These are phyloP conservation scores for Euclidia mi DNA, from an alignment of 2,888 invertebrate genomes.

Conservation along the genomic window DNA sequence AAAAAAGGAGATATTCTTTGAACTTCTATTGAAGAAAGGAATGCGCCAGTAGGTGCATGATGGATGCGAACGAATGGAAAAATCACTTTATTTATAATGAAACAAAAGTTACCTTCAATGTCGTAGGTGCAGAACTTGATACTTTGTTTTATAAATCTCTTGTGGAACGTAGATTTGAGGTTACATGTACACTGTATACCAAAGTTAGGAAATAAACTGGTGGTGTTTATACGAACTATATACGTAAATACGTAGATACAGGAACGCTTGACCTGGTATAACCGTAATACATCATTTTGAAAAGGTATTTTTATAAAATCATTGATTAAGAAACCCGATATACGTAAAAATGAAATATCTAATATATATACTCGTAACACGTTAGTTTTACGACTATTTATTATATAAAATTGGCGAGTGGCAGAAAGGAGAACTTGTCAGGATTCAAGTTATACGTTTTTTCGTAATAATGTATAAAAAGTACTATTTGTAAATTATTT, in stretches of 20 bases:
- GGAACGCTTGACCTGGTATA: conserved; percentile 57
- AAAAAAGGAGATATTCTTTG: conserved; percentile 78
- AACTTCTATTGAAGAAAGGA: conserved; percentile 74
- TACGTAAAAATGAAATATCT: conserved; percentile 85
- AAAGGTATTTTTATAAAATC: conserved; percentile 89
- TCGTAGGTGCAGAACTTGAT: conserved; percentile 72
- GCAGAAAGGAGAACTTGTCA: conserved; percentile 76
- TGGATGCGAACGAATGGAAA: conserved; percentile 68
- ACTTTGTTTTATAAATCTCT: conserved; percentile 64
- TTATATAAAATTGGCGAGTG: conserved; percentile 71
- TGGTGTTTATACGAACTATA: conserved; percentile 66
- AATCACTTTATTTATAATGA: conserved; percentile 77
- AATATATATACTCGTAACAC: conserved; percentile 85
- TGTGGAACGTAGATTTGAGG: conserved; percentile 74
- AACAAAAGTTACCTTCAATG: conserved; percentile 87
- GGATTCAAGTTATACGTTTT: conserved; percentile 87
- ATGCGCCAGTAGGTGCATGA: conserved; percentile 72
- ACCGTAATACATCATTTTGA: conserved; percentile 71
- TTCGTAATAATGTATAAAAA: conserved; percentile 82
- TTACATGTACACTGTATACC: conserved; percentile 87
- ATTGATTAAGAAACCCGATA: conserved; percentile 88
- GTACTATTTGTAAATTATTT: conserved; percentile 86
- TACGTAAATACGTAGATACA: conserved; percentile 55
- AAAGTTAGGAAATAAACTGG: conserved; percentile 88
- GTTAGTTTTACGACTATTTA: conserved; percentile 81